A percentile compares a stretch with the other conserved stretches of the same genome.
Evolutionary conservation across 2,113 vertebrate genomes (phyloP).

Genomic region (Pseudorasbora parva): DNA sequence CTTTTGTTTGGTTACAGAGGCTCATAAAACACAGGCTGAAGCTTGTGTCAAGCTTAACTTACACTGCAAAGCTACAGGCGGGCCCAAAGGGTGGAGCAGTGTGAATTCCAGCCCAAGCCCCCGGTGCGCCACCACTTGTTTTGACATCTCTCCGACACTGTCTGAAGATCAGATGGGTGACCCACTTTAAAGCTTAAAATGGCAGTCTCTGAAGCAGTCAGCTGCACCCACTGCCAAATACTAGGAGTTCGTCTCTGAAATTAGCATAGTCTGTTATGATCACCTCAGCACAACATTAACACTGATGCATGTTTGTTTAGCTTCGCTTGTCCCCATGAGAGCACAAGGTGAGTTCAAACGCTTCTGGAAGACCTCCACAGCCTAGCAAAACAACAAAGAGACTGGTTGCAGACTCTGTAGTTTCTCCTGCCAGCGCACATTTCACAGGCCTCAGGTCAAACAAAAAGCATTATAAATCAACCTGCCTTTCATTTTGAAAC

Average conservation of each 20-base stretch:
- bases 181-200: slow-evolving; percentile 33
- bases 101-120: slow-evolving; percentile 40
- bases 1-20: slow-evolving; percentile 52
- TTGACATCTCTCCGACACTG: slow-evolving; percentile 43
- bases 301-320: slow-evolving; percentile 43
- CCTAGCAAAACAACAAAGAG: slow-evolving; percentile 41
- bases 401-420: slow-evolving; percentile 24
- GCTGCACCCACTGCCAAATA: not conserved
- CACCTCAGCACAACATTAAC: not conserved
- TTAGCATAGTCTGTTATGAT: slow-evolving; percentile 6
- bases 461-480: slow-evolving; percentile 60
- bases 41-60: slow-evolving; percentile 41
- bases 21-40: slow-evolving; percentile 50
- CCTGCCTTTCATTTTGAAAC: slow-evolving; percentile 47
- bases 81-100: slow-evolving; percentile 2
- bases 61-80: slow-evolving; percentile 14
- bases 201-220: slow-evolving; percentile 8
- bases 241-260: slow-evolving; percentile 18
- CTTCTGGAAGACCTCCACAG: slow-evolving; percentile 34
- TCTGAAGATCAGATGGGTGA: slow-evolving; percentile 41
- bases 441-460: slow-evolving; percentile 48
- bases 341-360: slow-evolving; percentile 12
- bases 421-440: slow-evolving; percentile 39
- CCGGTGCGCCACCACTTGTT: slow-evolving; percentile 46
- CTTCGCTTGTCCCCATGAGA: slow-evolving; percentile 46